A percentile compares a stretch with the other conserved stretches of the same genome.
phyloP scores from a whole-genome alignment of 1,140 invertebrate genomes.

The Leptestheria dahalacensis region DNA sequence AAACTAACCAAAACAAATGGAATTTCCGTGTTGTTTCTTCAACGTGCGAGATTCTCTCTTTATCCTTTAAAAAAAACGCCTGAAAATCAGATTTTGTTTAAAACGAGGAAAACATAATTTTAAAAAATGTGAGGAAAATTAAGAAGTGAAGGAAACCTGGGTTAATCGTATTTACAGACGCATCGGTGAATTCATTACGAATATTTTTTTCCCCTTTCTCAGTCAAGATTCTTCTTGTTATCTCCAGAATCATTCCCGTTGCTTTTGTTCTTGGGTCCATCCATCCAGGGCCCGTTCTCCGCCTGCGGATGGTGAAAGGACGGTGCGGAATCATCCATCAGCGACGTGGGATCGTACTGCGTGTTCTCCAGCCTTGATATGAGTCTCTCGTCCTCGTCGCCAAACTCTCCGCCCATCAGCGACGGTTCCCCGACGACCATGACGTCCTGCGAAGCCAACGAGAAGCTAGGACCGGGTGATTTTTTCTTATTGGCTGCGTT shows the following conservation, averaged over 20 bases:
- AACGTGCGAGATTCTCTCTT: too few species aligned
- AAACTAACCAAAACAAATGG: too few species aligned
- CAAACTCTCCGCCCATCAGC: slow-evolving; percentile 97
- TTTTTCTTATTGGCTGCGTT: slow-evolving; percentile 81
- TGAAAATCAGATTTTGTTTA: too few species aligned
- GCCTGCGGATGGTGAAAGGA: neutral
- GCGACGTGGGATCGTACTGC: slow-evolving; percentile 77
- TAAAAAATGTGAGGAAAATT: too few species aligned
- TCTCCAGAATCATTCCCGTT: neutral
- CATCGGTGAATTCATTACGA: neutral
- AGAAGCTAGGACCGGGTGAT: slow-evolving; percentile 87
- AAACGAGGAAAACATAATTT: too few species aligned
- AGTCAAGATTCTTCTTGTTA: neutral
- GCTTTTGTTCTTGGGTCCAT: neutral
- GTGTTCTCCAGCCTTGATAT: slow-evolving; percentile 96
- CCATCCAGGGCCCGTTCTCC: neutral
- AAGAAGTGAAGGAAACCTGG: too few species aligned
- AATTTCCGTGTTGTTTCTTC: too few species aligned
- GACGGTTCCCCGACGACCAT: slow-evolving; percentile 99
- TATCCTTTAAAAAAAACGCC: too few species aligned
- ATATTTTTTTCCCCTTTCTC: neutral
- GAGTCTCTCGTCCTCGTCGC: slow-evolving; percentile 93
- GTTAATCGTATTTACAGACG: too few species aligned
- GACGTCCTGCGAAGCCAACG: slow-evolving; percentile 88
- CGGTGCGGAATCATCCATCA: slow-evolving; percentile 26